Conservation (phyloP, 2,888 invertebrate species). For the Scaptomyza parva region DNA sequence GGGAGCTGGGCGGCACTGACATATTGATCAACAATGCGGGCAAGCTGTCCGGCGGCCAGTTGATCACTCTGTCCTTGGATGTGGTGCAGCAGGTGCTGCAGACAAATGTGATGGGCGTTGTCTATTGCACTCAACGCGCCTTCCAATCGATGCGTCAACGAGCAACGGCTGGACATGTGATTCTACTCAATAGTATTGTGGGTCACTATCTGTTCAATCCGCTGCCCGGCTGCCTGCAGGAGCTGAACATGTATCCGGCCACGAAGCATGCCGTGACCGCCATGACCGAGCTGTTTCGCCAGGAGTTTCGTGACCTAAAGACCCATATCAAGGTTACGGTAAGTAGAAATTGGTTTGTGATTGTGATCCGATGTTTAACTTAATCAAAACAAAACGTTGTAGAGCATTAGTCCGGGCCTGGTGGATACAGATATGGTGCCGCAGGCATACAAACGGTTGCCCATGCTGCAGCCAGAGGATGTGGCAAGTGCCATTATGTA, state of each 20-base stretch:
- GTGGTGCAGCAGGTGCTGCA: conserved; percentile 83
- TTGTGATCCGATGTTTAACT: neutral
- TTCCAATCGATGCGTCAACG: conserved; percentile 84
- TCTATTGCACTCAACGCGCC: conserved; percentile 85
- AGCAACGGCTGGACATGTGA: conserved; percentile 84
- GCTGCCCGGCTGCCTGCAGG: conserved; percentile 66
- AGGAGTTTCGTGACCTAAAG: conserved; percentile 77
- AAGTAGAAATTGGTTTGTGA: conserved; percentile 30
- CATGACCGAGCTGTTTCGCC: conserved; percentile 78
- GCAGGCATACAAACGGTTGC: conserved; percentile 45
- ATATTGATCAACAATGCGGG: conserved; percentile 88
- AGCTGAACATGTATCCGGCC: conserved; percentile 80
- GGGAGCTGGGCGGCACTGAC: conserved; percentile 86
- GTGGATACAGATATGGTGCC: conserved; percentile 85
- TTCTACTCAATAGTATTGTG: conserved; percentile 84
- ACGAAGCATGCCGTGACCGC: conserved; percentile 82
- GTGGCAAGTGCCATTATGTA: conserved; percentile 73
- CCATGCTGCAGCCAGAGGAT: conserved; percentile 72
- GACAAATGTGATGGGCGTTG: conserved; percentile 84
- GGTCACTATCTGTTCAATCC: conserved; percentile 80
- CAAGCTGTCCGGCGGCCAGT: conserved; percentile 66
- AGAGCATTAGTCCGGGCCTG: conserved; percentile 85
- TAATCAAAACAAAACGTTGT: neutral
- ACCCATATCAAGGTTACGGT: conserved; percentile 81
- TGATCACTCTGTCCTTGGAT: conserved; percentile 60